Percentiles rank a stretch among this genome's conserved stretches.
phyloP scores from a whole-genome alignment of 92 coral and sea anemone genomes.

The Porites cylindrica region DNA sequence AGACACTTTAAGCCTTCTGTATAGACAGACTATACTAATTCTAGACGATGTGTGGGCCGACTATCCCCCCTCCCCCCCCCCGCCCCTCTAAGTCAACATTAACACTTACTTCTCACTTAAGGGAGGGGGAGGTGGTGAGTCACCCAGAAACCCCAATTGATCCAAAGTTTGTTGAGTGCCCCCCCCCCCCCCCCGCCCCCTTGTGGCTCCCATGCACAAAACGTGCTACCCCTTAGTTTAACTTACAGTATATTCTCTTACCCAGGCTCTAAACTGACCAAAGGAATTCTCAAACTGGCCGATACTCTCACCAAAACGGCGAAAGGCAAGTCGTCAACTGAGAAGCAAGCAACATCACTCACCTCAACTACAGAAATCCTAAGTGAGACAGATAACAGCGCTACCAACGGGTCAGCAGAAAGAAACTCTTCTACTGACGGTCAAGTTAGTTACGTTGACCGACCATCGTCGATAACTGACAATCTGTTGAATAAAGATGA shows the following conservation, averaged over 20 bases:
- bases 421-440: constrained; percentile 80
- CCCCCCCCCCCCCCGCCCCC: too few relatives aligned
- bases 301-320: constrained; percentile 41
- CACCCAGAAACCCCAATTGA: too few relatives aligned
- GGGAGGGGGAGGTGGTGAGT: too few relatives aligned
- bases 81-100: too few relatives aligned
- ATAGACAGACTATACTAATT: background rate
- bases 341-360: constrained; percentile 8
- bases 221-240: background rate
- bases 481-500: constrained; percentile 12
- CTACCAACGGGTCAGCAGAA: constrained; percentile 23
- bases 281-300: constrained; percentile 56
- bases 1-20: background rate
- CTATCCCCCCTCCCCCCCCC: too few relatives aligned
- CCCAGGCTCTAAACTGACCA: constrained; percentile 59
- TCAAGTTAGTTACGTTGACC: constrained; percentile 42
- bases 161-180: too few relatives aligned
- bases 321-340: constrained; percentile 30
- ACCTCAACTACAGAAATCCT: constrained; percentile 3
- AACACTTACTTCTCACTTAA: too few relatives aligned
- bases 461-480: constrained; percentile 10
- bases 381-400: constrained; percentile 11
- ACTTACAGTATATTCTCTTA: background rate
- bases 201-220: background rate
- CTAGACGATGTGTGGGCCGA: background rate